phyloP scores from a whole-genome alignment of 1,140 invertebrate genomes.

The Monochamus saltuarius region DNA sequence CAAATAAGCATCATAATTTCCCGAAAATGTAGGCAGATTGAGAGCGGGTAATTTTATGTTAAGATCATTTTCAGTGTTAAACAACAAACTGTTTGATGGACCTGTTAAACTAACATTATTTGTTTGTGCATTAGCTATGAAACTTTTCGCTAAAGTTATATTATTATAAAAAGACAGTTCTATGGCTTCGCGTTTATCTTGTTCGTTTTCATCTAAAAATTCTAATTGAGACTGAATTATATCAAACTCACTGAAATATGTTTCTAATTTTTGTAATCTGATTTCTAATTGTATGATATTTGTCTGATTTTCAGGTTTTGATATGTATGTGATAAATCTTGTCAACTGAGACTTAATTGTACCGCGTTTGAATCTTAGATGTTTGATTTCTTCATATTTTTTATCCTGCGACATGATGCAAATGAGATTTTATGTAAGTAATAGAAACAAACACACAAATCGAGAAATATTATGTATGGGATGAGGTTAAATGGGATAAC shows the following conservation, averaged over 20 bases:
- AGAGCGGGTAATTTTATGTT: neutral
- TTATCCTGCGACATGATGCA: no score
- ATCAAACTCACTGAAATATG: neutral
- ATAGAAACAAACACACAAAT: no score
- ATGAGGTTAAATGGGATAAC: no score
- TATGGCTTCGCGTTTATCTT: slow-evolving; percentile 5
- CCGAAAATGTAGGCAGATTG: slow-evolving; percentile 38
- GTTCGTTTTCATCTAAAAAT: neutral
- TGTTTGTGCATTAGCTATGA: neutral
- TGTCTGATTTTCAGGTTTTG: neutral
- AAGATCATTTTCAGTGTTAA: neutral
- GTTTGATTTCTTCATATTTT: slow-evolving; percentile 3
- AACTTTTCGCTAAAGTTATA: neutral
- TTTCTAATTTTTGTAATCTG: slow-evolving; percentile 2
- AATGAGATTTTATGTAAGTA: no score
- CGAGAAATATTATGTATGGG: no score
- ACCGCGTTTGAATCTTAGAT: neutral
- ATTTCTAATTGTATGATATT: slow-evolving; percentile 1
- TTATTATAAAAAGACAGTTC: slow-evolving; percentile 12
- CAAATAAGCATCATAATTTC: slow-evolving; percentile 40
- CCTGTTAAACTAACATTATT: neutral
- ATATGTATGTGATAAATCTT: neutral
- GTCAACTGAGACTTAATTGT: neutral
- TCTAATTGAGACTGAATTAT: slow-evolving; percentile 13
- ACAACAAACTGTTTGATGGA: no score